Percentiles rank a stretch among this genome's conserved stretches.
Conservation (phyloP, 2,113 vertebrate genomes). For the Cochlearius cochlearius region DNA sequence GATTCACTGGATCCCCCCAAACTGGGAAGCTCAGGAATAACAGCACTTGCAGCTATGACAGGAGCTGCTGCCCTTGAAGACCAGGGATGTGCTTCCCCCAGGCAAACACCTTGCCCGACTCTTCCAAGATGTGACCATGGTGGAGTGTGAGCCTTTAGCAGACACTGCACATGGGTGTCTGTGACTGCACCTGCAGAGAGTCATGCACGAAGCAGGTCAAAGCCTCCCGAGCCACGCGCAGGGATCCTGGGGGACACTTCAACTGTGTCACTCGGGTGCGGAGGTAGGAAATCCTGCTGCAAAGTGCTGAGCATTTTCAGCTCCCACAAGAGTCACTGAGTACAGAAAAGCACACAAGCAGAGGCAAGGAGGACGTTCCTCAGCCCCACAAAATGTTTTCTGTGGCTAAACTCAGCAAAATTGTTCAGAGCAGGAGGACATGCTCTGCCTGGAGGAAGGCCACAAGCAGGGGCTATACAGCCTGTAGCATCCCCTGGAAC, state of each 20-base stretch:
- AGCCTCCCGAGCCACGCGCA: not conserved
- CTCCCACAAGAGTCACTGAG: not conserved
- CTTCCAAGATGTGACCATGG: not conserved
- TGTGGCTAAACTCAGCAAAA: not conserved
- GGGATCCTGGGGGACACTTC: not conserved
- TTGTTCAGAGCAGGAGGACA: not conserved
- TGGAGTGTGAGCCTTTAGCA: not conserved
- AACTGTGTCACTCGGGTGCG: not conserved
- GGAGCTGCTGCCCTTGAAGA: not conserved
- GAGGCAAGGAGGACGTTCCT: not conserved
- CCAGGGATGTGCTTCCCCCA: fast-evolving
- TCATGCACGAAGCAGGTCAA: fast-evolving
- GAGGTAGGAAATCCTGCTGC: not conserved
- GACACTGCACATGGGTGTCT: fast-evolving
- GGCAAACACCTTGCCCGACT: not conserved
- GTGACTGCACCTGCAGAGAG: not conserved
- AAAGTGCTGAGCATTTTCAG: not conserved
- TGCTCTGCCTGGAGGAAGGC: not conserved
- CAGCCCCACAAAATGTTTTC: not conserved
- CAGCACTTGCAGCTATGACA: not conserved
- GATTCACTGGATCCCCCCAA: not conserved
- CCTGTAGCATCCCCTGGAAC: not conserved
- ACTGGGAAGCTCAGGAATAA: not conserved
- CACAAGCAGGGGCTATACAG: not conserved
- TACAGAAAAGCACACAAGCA: not conserved